phyloP scores from a whole-genome alignment of 1,140 invertebrate genomes.

The Apis laboriosa region DNA sequence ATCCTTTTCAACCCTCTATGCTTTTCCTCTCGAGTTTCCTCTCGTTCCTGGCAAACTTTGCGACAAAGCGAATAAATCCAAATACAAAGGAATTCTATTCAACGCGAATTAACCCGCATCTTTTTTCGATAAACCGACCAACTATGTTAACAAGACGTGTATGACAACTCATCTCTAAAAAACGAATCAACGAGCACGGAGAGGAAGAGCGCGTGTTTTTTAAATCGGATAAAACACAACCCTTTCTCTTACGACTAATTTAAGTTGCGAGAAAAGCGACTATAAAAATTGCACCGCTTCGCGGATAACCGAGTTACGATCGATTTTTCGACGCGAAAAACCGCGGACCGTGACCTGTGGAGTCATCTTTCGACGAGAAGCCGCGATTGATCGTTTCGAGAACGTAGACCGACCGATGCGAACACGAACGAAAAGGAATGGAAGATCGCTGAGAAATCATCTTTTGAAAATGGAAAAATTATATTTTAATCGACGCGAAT shows the following conservation, averaged over 20 bases:
- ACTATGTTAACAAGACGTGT: conserved; percentile 11
- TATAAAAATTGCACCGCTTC: neutral
- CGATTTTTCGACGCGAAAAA: neutral
- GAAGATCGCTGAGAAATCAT: rapidly evolving
- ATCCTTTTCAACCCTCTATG: neutral
- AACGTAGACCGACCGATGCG: rapidly evolving
- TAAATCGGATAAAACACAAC: neutral
- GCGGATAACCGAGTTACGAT: neutral
- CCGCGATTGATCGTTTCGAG: too few relatives aligned
- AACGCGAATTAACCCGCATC: conserved; percentile 9
- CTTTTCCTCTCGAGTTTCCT: neutral
- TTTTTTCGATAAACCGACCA: neutral
- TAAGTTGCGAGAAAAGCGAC: too few relatives aligned
- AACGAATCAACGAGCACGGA: neutral
- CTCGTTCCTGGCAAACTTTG: neutral
- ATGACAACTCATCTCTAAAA: neutral
- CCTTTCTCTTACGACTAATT: neutral
- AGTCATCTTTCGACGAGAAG: neutral
- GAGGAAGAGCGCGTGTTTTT: too few relatives aligned
- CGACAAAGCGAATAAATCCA: neutral
- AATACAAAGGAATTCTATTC: conserved; percentile 15
- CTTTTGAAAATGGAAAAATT: neutral
- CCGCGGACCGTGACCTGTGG: neutral
- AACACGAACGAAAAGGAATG: too few relatives aligned
- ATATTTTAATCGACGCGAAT: too few relatives aligned